A percentile compares a stretch with the other conserved stretches of the same genome.
These are phyloP conservation scores for Agapostemon virescens DNA, from an alignment of 2,888 invertebrate species.

Conservation along the genomic window DNA sequence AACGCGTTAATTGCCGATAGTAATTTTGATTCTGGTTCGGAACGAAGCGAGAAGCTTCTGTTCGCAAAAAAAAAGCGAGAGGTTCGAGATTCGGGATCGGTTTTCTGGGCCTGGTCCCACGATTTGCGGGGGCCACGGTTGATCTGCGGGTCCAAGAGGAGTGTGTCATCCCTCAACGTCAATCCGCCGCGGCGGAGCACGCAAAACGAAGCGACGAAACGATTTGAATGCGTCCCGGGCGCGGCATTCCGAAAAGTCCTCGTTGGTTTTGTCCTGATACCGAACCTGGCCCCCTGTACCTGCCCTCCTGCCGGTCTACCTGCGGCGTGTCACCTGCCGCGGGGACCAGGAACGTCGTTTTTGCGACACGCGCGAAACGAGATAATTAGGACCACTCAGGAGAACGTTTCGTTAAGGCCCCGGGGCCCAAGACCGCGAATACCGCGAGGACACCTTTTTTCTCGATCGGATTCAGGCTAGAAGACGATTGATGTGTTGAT, in stretches of 20 bases:
- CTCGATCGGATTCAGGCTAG: neutral
- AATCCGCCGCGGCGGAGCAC: conserved; percentile 72
- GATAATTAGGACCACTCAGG: conserved; percentile 55
- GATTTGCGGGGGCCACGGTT: conserved; percentile 48
- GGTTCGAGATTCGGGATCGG: conserved; percentile 1
- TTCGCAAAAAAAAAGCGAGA: neutral
- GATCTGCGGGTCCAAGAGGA: conserved; percentile 60
- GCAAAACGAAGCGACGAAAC: conserved; percentile 73
- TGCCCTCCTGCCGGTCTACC: conserved; percentile 36
- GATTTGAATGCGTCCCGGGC: conserved; percentile 77
- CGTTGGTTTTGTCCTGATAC: conserved; percentile 59
- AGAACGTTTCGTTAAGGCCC: conserved; percentile 38
- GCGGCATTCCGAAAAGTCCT: conserved; percentile 67
- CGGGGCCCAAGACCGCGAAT: neutral
- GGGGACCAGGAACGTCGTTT: conserved; percentile 41
- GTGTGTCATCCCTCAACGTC: conserved; percentile 80
- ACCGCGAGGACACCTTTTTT: conserved; percentile 25
- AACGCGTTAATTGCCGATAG: neutral
- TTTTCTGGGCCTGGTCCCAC: conserved; percentile 46
- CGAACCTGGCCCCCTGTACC: conserved; percentile 13
- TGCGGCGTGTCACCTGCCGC: conserved; percentile 55
- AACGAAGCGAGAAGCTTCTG: neutral
- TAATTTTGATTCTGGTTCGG: neutral
- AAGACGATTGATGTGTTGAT: conserved; percentile 28
- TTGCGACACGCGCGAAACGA: conserved; percentile 57